Evolutionary conservation across 1,140 invertebrate genomes (phyloP), one percentile per base, ranked within the genome.

Genomic region (Drosophila nebulosa): DNA sequence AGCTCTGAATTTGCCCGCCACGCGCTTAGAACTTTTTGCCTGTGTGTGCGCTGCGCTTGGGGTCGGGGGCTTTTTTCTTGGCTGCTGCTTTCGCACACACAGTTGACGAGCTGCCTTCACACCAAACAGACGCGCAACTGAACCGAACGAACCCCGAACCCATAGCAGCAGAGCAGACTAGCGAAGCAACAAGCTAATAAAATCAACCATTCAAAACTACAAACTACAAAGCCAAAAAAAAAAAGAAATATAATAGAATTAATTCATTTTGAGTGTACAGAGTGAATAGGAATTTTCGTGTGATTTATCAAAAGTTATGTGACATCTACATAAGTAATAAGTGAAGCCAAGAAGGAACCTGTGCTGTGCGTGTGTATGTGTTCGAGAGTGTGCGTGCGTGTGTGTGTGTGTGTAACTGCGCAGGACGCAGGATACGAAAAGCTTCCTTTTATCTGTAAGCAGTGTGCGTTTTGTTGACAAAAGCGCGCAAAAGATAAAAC

Each of bases 81-180:
- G 52, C 52, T 55, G 52, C 52, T 55, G 52, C 52, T 55, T 55
- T 85, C 69, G 69, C 21, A 80, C 73, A 77, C 59, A 69, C 83
- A 86, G 78, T 86, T 88, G 74, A 78, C 60, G 83, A 83, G 81
- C 67, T 86, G 81, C 78, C 68, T 79, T 83, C 81, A 88, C 69
- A 65, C 74, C 59, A 66, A 88, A 64, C 81, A 78, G 81, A 78
- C 83, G 83, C 71, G 67, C 30, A 75, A 67, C 66, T 58, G 51
- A 65, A 52, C 39, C 52, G 14, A 14, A 21, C 60, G 4, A 35
- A 6, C 42, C 22, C 18, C 1, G 52, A 14, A 51, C 59, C n/a
- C n/a, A 42, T 16, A 18, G 7, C 70, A 58, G 51, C 65, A 46
- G 27, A 55, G 32, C 55, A 64, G n/a, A n/a, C n/a, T n/a, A n/a